These are phyloP conservation scores for Centropus bengalensis DNA, from an alignment of 2,113 vertebrate species.

Conservation along the genomic window DNA sequence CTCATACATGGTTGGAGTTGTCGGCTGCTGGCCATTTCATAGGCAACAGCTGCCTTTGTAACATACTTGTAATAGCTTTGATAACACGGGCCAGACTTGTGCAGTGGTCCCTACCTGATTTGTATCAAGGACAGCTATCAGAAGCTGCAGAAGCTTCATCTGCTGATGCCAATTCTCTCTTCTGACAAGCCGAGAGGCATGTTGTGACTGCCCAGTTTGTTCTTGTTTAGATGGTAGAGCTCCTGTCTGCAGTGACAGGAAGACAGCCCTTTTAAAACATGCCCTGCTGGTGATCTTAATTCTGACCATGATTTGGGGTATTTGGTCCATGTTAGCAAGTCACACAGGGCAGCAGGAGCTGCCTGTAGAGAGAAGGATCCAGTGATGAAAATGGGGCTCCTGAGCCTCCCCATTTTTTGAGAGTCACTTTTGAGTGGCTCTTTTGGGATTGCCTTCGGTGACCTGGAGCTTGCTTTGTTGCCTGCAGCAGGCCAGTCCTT, in stretches of 20 bases:
- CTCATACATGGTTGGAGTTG: rapidly evolving
- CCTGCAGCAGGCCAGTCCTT: rapidly evolving
- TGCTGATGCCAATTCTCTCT: neutral
- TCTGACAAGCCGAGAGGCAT: neutral
- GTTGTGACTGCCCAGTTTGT: neutral
- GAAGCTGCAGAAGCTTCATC: neutral
- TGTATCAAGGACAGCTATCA: rapidly evolving
- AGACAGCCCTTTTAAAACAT: neutral
- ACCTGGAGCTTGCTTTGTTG: neutral
- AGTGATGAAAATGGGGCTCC: neutral
- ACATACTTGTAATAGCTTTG: neutral
- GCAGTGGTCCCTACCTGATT: neutral
- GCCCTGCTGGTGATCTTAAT: neutral
- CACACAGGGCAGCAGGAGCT: neutral
- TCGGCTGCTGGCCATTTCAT: rapidly evolving
- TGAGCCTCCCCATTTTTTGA: neutral
- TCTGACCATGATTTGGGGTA: rapidly evolving
- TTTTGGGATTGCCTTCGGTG: neutral
- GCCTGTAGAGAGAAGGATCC: neutral
- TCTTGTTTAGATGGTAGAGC: neutral
- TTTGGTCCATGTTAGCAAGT: neutral
- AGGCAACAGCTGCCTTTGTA: neutral
- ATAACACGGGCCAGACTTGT: neutral
- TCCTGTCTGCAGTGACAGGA: neutral
- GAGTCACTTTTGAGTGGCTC: neutral